Conservation (phyloP, 1,140 invertebrate species). For the Neodiprion fabricii region DNA sequence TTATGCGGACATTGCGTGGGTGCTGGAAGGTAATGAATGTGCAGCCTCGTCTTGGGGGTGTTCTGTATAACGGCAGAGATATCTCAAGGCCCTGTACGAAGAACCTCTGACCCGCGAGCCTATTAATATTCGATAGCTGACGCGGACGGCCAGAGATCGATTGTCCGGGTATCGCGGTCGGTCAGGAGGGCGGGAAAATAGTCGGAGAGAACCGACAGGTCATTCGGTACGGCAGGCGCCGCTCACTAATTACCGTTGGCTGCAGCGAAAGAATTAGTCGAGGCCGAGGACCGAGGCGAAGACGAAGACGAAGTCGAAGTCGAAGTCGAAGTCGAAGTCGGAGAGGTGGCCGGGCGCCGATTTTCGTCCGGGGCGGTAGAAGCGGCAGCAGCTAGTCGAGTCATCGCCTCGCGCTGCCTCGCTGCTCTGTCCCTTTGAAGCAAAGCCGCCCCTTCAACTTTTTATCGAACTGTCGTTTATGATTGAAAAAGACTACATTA, state of each 20-base stretch:
- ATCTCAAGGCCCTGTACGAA: background rate
- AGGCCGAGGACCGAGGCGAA: conserved; percentile 31
- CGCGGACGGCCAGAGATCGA: conserved; percentile 3
- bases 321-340: background rate
- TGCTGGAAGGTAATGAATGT: no score
- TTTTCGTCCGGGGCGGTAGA: background rate
- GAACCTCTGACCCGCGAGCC: conserved; percentile 1
- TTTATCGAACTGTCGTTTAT: conserved; percentile 59
- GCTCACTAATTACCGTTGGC: conserved; percentile 54
- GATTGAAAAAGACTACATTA: conserved; percentile 58
- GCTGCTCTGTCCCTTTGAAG: conserved; percentile 44
- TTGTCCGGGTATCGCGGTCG: conserved; percentile 3
- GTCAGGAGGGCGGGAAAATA: conserved; percentile 4
- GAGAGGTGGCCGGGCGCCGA: conserved; percentile 31
- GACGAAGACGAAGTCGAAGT: conserved; percentile 18
- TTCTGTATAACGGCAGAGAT: background rate
- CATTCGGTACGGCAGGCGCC: conserved; percentile 36
- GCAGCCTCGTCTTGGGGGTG: background rate
- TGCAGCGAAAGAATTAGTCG: conserved; percentile 34
- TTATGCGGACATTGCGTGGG: no score
- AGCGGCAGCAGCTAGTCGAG: conserved; percentile 45
- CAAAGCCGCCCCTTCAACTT: conserved; percentile 53
- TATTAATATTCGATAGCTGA: conserved; percentile 7
- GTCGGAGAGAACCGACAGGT: conserved; percentile 30
- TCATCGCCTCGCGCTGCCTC: conserved; percentile 48